Conservation (phyloP, 2,797 vertebrate species). For the Melanotaenia maccullochi region DNA sequence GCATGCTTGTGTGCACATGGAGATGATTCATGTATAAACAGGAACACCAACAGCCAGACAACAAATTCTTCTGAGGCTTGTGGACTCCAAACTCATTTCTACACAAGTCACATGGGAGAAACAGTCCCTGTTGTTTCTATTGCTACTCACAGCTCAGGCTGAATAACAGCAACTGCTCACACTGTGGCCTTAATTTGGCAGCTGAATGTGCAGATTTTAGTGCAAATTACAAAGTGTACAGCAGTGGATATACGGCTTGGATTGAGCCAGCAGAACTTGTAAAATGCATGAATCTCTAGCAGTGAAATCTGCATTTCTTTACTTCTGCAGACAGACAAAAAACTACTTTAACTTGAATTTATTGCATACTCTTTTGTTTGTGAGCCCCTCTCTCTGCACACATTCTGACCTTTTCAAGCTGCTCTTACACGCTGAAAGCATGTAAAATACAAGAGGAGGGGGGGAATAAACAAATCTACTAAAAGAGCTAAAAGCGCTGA, state of each 20-base stretch:
- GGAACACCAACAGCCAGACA: constrained; percentile 65
- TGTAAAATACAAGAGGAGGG: constrained; percentile 53
- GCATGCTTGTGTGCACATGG: constrained; percentile 32
- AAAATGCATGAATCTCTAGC: constrained; percentile 16
- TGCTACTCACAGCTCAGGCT: constrained; percentile 37
- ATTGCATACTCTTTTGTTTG: constrained; percentile 31
- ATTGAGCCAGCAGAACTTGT: constrained; percentile 21
- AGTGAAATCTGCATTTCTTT: constrained; percentile 31
- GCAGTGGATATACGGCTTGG: constrained; percentile 12
- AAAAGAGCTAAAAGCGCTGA: constrained; percentile 37
- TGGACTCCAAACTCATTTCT: constrained; percentile 58
- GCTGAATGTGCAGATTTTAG: constrained; percentile 44
- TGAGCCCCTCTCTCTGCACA: constrained; percentile 33
- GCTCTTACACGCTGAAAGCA: constrained; percentile 59
- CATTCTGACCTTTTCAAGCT: constrained; percentile 60
- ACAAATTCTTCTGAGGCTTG: constrained; percentile 65
- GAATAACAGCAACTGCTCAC: constrained; percentile 41
- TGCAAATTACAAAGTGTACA: constrained; percentile 45
- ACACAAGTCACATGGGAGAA: constrained; percentile 60
- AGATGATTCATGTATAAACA: constrained; percentile 74
- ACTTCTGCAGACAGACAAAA: constrained; percentile 10
- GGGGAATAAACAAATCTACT: constrained; percentile 48
- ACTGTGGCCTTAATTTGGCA: constrained; percentile 32
- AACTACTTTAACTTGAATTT: constrained; percentile 28
- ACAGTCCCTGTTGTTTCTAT: constrained; percentile 32